Evolutionary conservation across 2,797 vertebrate genomes (phyloP), one percentile per base, ranked within the genome.

Genomic region (Sebastes vulpes): DNA sequence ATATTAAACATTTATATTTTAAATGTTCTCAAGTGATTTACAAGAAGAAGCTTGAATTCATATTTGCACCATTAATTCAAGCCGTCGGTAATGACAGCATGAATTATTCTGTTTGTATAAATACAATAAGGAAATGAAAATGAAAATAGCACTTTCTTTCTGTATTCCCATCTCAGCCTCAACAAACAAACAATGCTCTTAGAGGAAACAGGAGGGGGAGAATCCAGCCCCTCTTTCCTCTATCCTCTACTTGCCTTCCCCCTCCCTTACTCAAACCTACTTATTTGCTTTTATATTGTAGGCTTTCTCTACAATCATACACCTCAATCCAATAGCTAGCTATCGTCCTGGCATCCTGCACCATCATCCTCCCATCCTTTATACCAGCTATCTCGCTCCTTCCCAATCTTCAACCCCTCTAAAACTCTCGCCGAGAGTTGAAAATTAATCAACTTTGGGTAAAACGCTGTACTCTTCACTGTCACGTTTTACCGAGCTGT

Each of bases 131-230:
- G 18, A 23, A 8, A 26, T 29, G 4, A 31, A 54, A 72, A 16
- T 26, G 9, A 71, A 66, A 73, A 82, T 66, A 89, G 64, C 9
- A 16, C 11, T 58, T 54, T 52, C 48, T 21, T 52, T 52, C n/a
- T 20, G 48, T 18, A 58, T 53, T 58, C 65, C 31, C 26, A 65
- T 61, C 48, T 68, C 12, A 0, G 66, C 23, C 21, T 20, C 21
- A 32, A 64, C 11, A 75, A 76, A 74, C 66, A 46, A 46, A n/a
- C 42, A 75, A 72, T 67, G 42, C 26, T 59, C 28, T 18, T 2
- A 14, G 7, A 82, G 73, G 64, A 84, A 74, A 77, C 59, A 75
- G 67, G 63, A 70, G n/a, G 35, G 12, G 25, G 38, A 46, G 18
- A 69, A 53, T 14, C 23, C 14, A 28, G 20, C 21, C 26, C 16